Base-by-base conservation (phyloP, 1,140 invertebrate species). In the Carposina sasakii region DNA sequence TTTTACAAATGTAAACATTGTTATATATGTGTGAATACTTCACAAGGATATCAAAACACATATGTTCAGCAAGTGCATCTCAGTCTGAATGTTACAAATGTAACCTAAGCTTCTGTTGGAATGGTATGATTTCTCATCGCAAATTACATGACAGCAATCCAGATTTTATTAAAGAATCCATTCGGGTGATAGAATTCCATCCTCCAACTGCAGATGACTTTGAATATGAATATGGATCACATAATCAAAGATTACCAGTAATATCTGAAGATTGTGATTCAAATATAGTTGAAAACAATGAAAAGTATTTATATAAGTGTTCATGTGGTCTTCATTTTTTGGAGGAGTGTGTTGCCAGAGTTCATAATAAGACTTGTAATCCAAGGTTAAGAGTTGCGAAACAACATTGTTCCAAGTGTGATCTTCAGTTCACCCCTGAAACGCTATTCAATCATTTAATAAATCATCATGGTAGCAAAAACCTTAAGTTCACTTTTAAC, bases 1-100 rank as follows among this genome's bases (percentile, higher is more conserved):
- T 42, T 79, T 42, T 70, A 71, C 47, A 52, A 67, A 57, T 79
- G 76, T 54, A 65, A 70, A 59, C 66, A 57, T 30, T 79, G 76
- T 49, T 48, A 60, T 46, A 60, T 53, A 4, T n/a, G 67, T 31
- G 49, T 73, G 26, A 50, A 68, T 42, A 62, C 58, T 34, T 46
- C 33, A 19, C 22, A 50, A n/a, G 42, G n/a, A n/a, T n/a, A n/a
- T n/a, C 19, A 15, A 57, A 57, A 47, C 73, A 72, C 52, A 48
- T 43, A 33, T 73, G 68, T 54, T 55, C 51, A 16, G 48, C 45
- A 21, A 51, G 49, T 19, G 59, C 42, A 23, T 54, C 37, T 33
- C 63, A 61, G 36, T 49, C 40, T 8, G 47, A 61, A 31, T 78
- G 75, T 57, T 28, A 28, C n/a, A 53, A 54, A 30, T 77, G 74